Evolutionary conservation across 1,140 invertebrate genomes (phyloP), one percentile per base, ranked within the genome.

Genomic region (Caerostris darwini): DNA sequence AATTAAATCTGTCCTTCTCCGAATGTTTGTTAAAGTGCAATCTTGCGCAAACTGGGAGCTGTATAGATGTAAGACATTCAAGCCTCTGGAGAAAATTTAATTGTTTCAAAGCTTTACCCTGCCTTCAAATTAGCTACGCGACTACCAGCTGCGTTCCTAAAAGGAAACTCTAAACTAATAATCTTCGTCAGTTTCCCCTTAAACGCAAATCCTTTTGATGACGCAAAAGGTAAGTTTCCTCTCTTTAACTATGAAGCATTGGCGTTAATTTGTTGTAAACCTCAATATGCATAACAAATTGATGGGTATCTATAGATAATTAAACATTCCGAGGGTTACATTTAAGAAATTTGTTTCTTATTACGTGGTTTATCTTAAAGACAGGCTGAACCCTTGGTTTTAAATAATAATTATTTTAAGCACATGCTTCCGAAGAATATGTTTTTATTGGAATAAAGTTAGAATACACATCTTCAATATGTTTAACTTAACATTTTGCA

Each of bases 131-230:
- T 83, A n/a, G 54, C 54, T n/a, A 6, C 3, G 17, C 17, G n/a
- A 56, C 54, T 83, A 7, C 53, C 54, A 56, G 82, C 82, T 83
- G 82, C 57, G 53, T 17, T 83, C 57, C 54, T 83, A 83, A 83
- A 34, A 83, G 54, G 82, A 14, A 56, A 7, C 7, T 83, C 14
- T 83, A 83, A 57, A 56, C 82, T 83, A 83, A 83, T 83, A 83
- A 83, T 83, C 14, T 12, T 57, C 82, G 7, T 5, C 3, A 53
- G 3, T 50, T 77, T 34, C 34, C 34, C 34, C 34, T 34, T 34
- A 77, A 77, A 53, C 50, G 19, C 69, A 34, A 3, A 34, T 17
- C 14, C 4, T 53, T 83, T 57, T 83, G 54, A 77, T 50, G 71
- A 77, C 5, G 71, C 2, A 77, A 17, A 83, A 83, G 82, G 57